Percentiles rank a stretch among this genome's conserved stretches.
Evolutionary conservation across 2,797 vertebrate species (phyloP).

Genomic region (Lithobates sylvaticus): DNA sequence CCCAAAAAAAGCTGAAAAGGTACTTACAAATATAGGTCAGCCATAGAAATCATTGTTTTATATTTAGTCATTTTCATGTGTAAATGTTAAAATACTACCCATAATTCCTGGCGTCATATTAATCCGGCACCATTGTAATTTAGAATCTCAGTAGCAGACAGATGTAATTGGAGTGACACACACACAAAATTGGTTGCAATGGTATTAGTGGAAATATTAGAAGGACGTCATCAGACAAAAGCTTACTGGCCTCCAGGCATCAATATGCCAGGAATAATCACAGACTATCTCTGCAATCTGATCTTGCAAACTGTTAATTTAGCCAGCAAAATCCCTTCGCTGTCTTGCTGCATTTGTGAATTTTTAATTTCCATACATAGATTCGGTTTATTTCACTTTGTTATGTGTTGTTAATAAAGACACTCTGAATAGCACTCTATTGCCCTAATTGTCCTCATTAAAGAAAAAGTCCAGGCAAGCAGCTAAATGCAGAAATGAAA

Average conservation of each 20-base stretch:
- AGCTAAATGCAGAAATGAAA: too few relatives aligned
- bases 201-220: conserved; percentile 13
- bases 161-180: conserved; percentile 3
- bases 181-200: conserved; percentile 11
- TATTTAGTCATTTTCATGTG: background rate
- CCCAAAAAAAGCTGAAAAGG: background rate
- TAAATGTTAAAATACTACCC: background rate
- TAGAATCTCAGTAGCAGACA: background rate
- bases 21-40: background rate
- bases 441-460: too few relatives aligned
- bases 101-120: background rate
- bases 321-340: background rate
- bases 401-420: too few relatives aligned
- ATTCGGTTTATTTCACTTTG: background rate
- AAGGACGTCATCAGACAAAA: conserved; percentile 26
- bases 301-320: conserved; percentile 4
- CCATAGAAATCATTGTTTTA: background rate
- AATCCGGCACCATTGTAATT: conserved; percentile 21
- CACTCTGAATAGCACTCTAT: too few relatives aligned
- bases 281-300: background rate
- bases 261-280: conserved; percentile 4
- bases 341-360: background rate
- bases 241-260: background rate
- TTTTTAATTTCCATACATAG: background rate
- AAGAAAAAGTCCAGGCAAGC: too few relatives aligned